phyloP scores from a whole-genome alignment of 2,113 vertebrate genomes.

The Oreochromis niloticus region DNA sequence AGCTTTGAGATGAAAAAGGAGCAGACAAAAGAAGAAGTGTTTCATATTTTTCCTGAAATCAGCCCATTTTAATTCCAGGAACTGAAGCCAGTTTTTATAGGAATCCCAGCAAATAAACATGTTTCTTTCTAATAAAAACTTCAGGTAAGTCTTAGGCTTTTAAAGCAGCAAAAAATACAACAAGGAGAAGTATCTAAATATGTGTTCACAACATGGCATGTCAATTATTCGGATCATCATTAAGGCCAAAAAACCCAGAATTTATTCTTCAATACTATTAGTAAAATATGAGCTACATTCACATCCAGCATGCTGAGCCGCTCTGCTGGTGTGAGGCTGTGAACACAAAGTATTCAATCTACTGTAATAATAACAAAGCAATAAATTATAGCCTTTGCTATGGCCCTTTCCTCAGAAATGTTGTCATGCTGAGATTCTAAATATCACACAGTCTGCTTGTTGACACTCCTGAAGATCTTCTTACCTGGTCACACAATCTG shows the following conservation, averaged over 20 bases:
- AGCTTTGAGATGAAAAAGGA: not conserved
- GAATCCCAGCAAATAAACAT: not conserved
- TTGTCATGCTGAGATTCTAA: not conserved
- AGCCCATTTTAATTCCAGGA: not conserved
- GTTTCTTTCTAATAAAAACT: not conserved
- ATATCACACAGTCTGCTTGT: not conserved
- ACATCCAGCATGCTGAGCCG: not conserved
- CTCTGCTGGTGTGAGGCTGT: not conserved
- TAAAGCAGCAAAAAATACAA: not conserved
- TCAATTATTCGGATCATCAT: not conserved
- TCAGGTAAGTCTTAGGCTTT: accelerated
- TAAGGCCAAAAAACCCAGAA: not conserved
- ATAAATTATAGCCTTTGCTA: not conserved
- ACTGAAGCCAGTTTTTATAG: not conserved
- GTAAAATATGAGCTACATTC: not conserved
- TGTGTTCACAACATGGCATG: not conserved
- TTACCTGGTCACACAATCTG: not conserved
- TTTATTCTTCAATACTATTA: not conserved
- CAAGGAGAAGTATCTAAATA: not conserved
- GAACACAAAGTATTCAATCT: not conserved
- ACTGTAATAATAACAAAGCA: not conserved
- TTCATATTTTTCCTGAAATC: not conserved
- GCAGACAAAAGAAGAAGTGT: not conserved
- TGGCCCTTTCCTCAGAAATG: not conserved
- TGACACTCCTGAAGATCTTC: not conserved